A percentile compares a stretch with the other conserved stretches of the same genome.
These are phyloP conservation scores for Psilopogon haemacephalus DNA, from an alignment of 2,113 vertebrate species.

Conservation along the genomic window DNA sequence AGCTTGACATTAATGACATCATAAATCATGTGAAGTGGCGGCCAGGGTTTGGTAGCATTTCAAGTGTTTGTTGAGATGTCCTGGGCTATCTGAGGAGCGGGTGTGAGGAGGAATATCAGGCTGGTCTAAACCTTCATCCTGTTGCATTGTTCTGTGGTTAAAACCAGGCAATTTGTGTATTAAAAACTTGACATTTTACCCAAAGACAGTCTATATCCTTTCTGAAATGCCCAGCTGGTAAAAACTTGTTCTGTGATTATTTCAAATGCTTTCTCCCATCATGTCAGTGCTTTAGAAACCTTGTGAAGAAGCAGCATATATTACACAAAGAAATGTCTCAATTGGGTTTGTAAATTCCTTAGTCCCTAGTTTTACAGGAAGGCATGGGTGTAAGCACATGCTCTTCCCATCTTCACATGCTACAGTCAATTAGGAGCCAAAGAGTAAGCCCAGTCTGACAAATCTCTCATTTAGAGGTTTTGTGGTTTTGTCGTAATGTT, in stretches of 20 bases:
- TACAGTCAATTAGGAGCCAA: background rate
- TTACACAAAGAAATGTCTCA: background rate
- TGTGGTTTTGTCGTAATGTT: background rate
- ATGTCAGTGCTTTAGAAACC: background rate
- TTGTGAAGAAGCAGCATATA: background rate
- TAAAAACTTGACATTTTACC: constrained; percentile 10
- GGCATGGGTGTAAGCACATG: background rate
- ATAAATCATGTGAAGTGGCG: constrained; percentile 95
- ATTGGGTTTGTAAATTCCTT: background rate
- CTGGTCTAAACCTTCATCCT: constrained; percentile 40
- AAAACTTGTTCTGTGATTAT: constrained; percentile 21
- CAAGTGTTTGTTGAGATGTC: constrained; percentile 83
- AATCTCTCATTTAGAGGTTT: background rate
- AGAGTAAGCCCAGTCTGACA: background rate
- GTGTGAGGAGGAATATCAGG: constrained; percentile 72
- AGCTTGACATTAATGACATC: constrained; percentile 99
- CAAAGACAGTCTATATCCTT: background rate
- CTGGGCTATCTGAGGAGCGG: constrained; percentile 76
- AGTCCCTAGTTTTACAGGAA: background rate
- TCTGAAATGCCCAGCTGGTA: background rate
- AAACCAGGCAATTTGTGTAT: background rate
- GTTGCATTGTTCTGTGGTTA: constrained; percentile 24
- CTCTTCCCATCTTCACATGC: background rate
- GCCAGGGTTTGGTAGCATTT: constrained; percentile 90
- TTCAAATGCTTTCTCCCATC: background rate